A percentile compares a stretch with the other conserved stretches of the same genome.
Conservation (phyloP, 2,113 vertebrate species). For the Zapus hudsonius region DNA sequence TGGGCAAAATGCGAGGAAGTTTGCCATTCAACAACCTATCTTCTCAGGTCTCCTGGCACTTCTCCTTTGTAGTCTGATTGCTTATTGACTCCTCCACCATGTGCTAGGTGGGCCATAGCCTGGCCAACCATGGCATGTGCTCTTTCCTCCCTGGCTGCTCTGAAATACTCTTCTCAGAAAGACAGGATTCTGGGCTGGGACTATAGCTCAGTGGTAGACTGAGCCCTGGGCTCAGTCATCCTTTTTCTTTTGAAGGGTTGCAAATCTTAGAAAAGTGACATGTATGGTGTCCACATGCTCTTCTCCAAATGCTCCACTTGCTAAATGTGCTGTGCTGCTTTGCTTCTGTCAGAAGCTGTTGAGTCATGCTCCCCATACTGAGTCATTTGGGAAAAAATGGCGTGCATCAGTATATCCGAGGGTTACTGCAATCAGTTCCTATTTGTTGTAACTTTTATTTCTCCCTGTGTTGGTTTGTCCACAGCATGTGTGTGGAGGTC, state of each 20-base stretch:
- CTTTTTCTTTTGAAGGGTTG: conserved; percentile 11
- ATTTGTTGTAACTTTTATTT: no score
- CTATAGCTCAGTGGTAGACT: background rate
- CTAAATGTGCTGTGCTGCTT: background rate
- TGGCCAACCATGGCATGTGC: background rate
- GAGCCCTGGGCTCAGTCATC: background rate
- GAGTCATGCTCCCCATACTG: background rate
- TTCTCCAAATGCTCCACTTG: background rate
- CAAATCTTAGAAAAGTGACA: conserved; percentile 14
- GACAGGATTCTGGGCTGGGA: background rate
- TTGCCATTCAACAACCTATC: no score
- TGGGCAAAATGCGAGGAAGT: no score
- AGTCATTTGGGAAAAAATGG: background rate
- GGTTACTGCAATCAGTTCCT: background rate
- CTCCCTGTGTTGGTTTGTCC: no score
- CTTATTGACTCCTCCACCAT: background rate
- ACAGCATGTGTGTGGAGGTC: no score
- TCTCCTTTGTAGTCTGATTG: background rate
- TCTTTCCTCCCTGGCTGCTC: background rate
- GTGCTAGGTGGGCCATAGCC: background rate
- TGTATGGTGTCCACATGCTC: background rate
- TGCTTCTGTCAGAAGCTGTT: conserved; percentile 14
- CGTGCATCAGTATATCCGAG: background rate
- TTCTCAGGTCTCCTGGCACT: conserved; percentile 29
- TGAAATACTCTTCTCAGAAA: background rate